phyloP scores from a whole-genome alignment of 1,140 invertebrate species.

The Nebria ingens region DNA sequence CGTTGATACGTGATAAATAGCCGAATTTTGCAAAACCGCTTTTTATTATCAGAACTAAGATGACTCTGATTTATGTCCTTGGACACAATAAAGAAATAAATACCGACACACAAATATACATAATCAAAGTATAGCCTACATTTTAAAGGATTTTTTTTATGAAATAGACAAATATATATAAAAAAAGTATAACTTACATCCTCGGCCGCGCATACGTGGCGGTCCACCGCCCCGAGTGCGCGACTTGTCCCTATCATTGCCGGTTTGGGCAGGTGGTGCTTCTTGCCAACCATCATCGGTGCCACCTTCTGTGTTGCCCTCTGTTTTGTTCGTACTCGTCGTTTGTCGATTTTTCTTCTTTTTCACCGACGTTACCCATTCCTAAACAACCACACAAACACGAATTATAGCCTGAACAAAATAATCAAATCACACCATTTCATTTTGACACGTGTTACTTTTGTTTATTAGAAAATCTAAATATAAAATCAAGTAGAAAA shows the following conservation, averaged over 20 bases:
- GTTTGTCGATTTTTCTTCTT: conserved; percentile 70
- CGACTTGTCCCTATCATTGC: conserved; percentile 30
- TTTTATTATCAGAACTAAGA: too few species aligned
- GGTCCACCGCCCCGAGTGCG: conserved; percentile 29
- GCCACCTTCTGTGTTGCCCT: conserved; percentile 23
- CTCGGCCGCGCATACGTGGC: conserved; percentile 23
- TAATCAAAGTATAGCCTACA: too few species aligned
- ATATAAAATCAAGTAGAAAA: not conserved
- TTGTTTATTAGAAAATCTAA: conserved; percentile 12
- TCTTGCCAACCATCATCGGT: conserved; percentile 30
- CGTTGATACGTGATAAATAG: too few species aligned
- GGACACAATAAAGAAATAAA: too few species aligned
- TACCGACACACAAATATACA: too few species aligned
- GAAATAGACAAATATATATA: conserved; percentile 2
- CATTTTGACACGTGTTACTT: conserved; percentile 6
- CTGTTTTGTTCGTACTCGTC: conserved; percentile 37
- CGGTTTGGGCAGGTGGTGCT: conserved; percentile 21
- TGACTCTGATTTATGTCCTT: too few species aligned
- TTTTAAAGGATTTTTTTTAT: too few species aligned
- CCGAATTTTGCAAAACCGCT: too few species aligned
- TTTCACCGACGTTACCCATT: conserved; percentile 70
- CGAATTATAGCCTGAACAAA: conserved; percentile 17
- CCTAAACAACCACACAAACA: too few species aligned
- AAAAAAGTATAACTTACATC: conserved; percentile 17
- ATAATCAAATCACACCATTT: conserved; percentile 1